Percentiles rank a stretch among this genome's conserved stretches.
Conservation (phyloP, 2,113 vertebrate genomes). For the Madoqua kirkii region DNA sequence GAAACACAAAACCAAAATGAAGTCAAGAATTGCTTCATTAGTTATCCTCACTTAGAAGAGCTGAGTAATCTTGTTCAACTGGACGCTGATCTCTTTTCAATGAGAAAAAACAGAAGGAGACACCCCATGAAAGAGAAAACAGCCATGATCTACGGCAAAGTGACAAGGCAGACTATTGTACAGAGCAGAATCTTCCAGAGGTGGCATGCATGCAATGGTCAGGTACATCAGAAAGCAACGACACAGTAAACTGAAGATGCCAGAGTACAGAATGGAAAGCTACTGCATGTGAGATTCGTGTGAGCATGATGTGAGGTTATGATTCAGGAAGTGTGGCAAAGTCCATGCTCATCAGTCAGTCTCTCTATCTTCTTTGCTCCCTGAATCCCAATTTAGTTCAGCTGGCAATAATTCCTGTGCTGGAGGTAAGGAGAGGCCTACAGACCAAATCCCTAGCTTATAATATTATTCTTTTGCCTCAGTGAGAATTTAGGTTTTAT, state of each 20-base stretch:
- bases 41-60: slow-evolving; percentile 51
- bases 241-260: too few species aligned
- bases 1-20: slow-evolving; percentile 65
- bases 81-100: slow-evolving; percentile 48
- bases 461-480: neutral
- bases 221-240: neutral
- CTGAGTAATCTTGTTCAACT: slow-evolving; percentile 59
- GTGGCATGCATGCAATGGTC: neutral
- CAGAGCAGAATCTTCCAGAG: neutral
- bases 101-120: slow-evolving; percentile 44
- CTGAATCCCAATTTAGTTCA: neutral
- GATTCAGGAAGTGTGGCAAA: rapidly evolving
- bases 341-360: neutral
- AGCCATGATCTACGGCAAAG: neutral
- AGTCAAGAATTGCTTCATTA: slow-evolving; percentile 70
- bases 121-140: slow-evolving; percentile 22
- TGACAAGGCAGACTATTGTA: neutral
- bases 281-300: rapidly evolving
- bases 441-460: neutral
- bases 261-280: neutral
- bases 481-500: neutral
- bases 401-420: too few species aligned
- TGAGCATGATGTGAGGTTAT: neutral
- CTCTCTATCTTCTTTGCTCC: neutral
- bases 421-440: neutral